phyloP scores from a whole-genome alignment of 2,797 vertebrate genomes.

The Dendrocincla tyrannina region DNA sequence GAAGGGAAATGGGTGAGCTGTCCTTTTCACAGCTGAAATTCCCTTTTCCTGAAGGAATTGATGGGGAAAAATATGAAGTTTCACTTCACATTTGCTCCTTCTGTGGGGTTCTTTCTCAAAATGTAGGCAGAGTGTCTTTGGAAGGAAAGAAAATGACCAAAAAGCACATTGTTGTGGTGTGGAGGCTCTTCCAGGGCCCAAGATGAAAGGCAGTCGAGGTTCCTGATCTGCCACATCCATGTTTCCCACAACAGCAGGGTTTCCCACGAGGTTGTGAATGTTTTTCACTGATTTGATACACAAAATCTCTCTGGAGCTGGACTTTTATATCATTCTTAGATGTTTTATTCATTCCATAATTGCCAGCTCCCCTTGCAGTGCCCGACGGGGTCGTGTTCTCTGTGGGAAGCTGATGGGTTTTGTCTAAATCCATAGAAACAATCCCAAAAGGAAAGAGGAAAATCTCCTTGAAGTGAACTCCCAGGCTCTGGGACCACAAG shows the following conservation, averaged over 20 bases:
- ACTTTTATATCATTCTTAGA: not conserved
- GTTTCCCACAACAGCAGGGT: not conserved
- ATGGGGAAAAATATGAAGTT: not conserved
- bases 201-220: fast-evolving
- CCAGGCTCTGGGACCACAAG: not conserved
- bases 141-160: not conserved
- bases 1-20: not conserved
- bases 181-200: not conserved
- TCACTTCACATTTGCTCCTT: not conserved
- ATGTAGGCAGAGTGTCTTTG: not conserved
- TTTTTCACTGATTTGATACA: not conserved
- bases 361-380: not conserved
- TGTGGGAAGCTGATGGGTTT: not conserved
- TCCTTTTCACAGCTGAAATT: not conserved
- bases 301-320: not conserved
- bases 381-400: not conserved
- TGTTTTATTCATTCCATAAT: fast-evolving
- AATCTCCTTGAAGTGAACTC: not conserved
- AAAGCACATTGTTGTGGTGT: not conserved
- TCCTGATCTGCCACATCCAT: not conserved
- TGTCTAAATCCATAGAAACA: not conserved
- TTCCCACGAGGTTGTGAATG: fast-evolving
- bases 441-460: not conserved
- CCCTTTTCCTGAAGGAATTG: not conserved
- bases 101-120: not conserved